Conservation (phyloP, 2,113 vertebrate genomes). For the Odocoileus hemionus region DNA sequence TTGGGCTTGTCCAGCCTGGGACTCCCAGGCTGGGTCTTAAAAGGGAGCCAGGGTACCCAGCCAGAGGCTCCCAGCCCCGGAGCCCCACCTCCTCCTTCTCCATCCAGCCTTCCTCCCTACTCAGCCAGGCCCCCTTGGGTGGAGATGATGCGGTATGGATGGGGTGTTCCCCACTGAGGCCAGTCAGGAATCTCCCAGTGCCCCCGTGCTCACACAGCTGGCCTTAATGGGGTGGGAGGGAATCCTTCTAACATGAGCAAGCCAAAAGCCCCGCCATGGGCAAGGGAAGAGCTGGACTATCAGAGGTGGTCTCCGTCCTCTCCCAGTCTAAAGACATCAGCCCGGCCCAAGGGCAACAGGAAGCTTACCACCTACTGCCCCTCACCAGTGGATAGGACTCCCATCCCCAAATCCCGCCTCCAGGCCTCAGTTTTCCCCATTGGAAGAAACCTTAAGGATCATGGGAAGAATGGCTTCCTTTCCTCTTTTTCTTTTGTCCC, state of each 20-base stretch:
- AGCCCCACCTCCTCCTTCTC: not conserved
- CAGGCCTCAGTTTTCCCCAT: not conserved
- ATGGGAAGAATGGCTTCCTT: not conserved
- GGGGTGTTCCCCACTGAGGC: not conserved
- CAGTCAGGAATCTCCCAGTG: not conserved
- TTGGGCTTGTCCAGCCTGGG: not conserved
- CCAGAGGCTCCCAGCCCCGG: accelerated
- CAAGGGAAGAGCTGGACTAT: not conserved
- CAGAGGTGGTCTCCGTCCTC: accelerated
- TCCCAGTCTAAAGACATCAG: not conserved
- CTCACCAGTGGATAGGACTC: accelerated
- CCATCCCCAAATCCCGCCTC: accelerated
- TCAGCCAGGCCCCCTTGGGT: not conserved
- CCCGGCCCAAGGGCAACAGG: not conserved
- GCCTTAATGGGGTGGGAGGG: not conserved
- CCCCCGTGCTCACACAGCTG: not conserved
- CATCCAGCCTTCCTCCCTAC: not conserved
- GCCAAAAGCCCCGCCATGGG: accelerated
- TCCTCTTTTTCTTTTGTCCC: not conserved
- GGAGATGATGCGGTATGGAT: too few relatives aligned
- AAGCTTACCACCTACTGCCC: too few relatives aligned
- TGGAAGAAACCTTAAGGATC: not conserved
- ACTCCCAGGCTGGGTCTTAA: too few relatives aligned
- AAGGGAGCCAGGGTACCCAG: not conserved
- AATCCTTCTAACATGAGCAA: not conserved